phyloP scores from a whole-genome alignment of 2,797 vertebrate genomes.

The Mus caroli region DNA sequence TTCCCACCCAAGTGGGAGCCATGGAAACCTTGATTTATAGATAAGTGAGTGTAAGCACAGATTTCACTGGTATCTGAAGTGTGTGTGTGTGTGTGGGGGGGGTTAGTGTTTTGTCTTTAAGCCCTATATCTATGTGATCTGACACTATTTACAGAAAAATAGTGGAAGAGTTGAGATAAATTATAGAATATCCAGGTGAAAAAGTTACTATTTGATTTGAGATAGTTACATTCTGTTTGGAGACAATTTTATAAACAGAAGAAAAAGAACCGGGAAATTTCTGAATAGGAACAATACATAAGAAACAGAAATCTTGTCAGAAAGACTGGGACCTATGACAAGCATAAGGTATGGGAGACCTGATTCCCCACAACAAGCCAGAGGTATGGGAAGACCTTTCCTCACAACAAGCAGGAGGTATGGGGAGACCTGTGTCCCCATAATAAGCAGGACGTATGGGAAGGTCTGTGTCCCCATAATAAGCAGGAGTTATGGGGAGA shows the following conservation, averaged over 20 bases:
- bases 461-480: not conserved
- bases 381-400: not conserved
- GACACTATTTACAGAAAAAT: not conserved
- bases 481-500: not conserved
- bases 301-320: not conserved
- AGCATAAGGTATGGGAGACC: not conserved
- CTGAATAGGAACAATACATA: not conserved
- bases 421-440: not conserved
- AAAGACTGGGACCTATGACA: not conserved
- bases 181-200: not conserved
- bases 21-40: not conserved
- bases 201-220: not conserved
- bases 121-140: not conserved
- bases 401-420: fast-evolving
- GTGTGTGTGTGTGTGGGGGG: not conserved
- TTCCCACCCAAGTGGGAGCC: not conserved
- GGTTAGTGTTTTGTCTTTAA: not conserved
- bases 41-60: not conserved
- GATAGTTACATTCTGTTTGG: not conserved
- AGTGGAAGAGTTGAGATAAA: not conserved
- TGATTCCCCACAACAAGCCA: not conserved
- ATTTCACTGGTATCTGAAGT: not conserved
- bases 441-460: not conserved
- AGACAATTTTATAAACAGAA: not conserved
- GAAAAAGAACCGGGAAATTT: not conserved